Percentiles rank a stretch among this genome's conserved stretches.
Conservation (phyloP, 1,140 invertebrate genomes). For the Drosophila neocordata region DNA sequence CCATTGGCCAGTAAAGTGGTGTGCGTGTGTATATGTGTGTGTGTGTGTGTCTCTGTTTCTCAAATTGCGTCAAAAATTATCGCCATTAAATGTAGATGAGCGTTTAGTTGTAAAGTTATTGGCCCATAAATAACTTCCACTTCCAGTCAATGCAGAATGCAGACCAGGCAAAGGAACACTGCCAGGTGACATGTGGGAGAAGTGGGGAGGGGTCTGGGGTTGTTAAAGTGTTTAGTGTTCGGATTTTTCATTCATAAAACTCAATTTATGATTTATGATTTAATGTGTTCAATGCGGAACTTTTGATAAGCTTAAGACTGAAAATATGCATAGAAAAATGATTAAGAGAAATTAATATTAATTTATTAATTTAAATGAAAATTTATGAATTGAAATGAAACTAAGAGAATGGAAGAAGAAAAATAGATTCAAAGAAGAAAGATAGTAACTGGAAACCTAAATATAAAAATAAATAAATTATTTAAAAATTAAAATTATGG, state of each 20-base stretch:
- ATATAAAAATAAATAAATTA: no score
- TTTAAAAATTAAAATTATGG: no score
- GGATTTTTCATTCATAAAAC: slow-evolving; percentile 65
- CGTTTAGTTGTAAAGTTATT: slow-evolving; percentile 81
- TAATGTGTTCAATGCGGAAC: slow-evolving; percentile 24
- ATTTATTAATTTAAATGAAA: slow-evolving; percentile 21
- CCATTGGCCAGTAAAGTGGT: neutral
- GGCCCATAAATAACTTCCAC: slow-evolving; percentile 63
- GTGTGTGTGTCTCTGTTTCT: slow-evolving; percentile 58
- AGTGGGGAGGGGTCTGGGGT: neutral
- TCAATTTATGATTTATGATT: slow-evolving; percentile 45
- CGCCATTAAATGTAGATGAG: slow-evolving; percentile 80
- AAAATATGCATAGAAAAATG: slow-evolving; percentile 25
- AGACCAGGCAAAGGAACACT: neutral
- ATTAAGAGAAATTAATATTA: slow-evolving; percentile 37
- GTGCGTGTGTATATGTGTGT: slow-evolving; percentile 1
- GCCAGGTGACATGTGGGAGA: neutral
- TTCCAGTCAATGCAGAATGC: slow-evolving; percentile 14
- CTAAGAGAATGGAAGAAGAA: neutral
- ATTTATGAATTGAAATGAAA: slow-evolving; percentile 3
- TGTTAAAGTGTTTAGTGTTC: neutral
- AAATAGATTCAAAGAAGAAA: neutral
- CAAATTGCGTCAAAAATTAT: slow-evolving; percentile 80
- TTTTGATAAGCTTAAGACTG: slow-evolving; percentile 24
- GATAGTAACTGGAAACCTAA: no score